A percentile compares a stretch with the other conserved stretches of the same genome.
phyloP scores from a whole-genome alignment of 2,888 invertebrate genomes.

The Orthosia gothica region DNA sequence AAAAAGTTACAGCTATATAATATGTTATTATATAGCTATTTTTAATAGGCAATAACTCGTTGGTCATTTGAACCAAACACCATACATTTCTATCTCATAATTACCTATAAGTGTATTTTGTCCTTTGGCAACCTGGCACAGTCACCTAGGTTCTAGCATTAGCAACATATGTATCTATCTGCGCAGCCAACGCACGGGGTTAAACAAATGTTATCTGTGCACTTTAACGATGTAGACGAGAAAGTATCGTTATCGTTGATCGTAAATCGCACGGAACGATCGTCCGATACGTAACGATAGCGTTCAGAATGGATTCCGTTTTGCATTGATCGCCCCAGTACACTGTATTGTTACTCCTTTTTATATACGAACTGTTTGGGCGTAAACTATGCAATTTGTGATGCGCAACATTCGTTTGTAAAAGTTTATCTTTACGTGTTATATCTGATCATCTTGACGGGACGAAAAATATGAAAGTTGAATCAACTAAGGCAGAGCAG shows the following conservation, averaged over 20 bases:
- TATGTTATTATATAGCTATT: no score
- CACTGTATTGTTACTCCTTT: constrained; percentile 64
- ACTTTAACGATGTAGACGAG: constrained; percentile 77
- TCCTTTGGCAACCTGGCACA: background rate
- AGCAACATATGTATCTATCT: constrained; percentile 41
- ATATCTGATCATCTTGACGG: background rate
- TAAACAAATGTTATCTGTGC: constrained; percentile 75
- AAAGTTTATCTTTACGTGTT: background rate
- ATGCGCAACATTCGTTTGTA: constrained; percentile 20
- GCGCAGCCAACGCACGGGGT: constrained; percentile 41
- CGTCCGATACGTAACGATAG: constrained; percentile 69
- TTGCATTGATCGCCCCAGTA: constrained; percentile 71
- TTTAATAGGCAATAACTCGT: no score
- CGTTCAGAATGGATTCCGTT: constrained; percentile 67
- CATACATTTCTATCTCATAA: no score
- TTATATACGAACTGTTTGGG: constrained; percentile 31
- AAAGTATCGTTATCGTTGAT: constrained; percentile 77
- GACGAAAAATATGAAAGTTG: background rate
- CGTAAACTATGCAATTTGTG: constrained; percentile 31
- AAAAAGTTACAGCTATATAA: no score
- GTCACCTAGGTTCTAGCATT: constrained; percentile 4
- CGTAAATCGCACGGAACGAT: constrained; percentile 79
- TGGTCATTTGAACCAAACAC: no score
- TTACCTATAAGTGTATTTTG: background rate
- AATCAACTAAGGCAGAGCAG: background rate